phyloP scores from a whole-genome alignment of 37 sponge, comb jelly and placozoan species.

The Aplysina aerophoba region DNA sequence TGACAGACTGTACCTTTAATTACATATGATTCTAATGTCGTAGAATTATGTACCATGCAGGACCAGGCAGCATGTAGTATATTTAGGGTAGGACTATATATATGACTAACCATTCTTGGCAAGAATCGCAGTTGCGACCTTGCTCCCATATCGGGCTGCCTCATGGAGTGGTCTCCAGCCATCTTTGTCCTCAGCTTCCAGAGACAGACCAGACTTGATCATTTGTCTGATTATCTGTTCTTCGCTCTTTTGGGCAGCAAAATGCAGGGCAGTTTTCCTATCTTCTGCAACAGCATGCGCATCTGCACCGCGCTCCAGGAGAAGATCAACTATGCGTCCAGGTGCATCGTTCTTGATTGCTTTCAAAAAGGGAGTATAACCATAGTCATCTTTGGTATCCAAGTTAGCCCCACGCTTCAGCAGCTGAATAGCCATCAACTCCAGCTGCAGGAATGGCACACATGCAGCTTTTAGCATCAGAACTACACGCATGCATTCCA shows the following conservation, averaged over 20 bases:
- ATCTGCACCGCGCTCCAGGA: background rate
- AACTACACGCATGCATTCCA: too few relatives aligned
- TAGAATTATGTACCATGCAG: too few relatives aligned
- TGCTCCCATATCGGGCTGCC: slow-evolving; percentile 14
- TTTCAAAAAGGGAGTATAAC: background rate
- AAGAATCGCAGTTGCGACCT: background rate
- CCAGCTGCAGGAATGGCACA: background rate
- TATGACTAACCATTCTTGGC: background rate
- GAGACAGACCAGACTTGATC: background rate
- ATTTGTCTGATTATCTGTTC: background rate
- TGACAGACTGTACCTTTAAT: too few relatives aligned
- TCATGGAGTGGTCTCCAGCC: slow-evolving; percentile 37
- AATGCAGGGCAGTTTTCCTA: slow-evolving; percentile 27
- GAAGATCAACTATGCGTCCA: background rate
- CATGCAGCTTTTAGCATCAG: too few relatives aligned
- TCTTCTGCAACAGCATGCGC: background rate
- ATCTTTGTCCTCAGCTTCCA: slow-evolving; percentile 19
- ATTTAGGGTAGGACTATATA: too few relatives aligned
- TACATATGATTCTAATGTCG: too few relatives aligned
- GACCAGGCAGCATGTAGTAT: too few relatives aligned
- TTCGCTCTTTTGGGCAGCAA: slow-evolving; percentile 1
- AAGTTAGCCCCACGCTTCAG: slow-evolving; percentile 13
- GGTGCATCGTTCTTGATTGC: background rate
- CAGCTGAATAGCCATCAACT: background rate
- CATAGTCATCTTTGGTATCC: slow-evolving; percentile 13